Base-by-base conservation (phyloP, 2,888 invertebrate species). In the Calameuta idolon region DNA sequence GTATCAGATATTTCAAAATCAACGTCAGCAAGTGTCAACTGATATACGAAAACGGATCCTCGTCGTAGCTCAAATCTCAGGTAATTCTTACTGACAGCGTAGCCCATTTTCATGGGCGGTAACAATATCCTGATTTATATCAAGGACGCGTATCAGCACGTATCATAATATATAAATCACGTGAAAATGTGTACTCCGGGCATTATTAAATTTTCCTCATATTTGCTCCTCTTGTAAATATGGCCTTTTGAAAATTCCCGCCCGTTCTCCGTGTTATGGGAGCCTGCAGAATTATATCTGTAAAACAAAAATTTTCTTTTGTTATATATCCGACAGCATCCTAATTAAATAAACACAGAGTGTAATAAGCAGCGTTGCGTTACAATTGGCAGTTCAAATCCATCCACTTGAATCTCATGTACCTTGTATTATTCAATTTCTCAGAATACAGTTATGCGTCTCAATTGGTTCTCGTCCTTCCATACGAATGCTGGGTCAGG, bases 61-160 rank as follows among this genome's bases (percentile, higher is more conserved):
- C 9, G 55, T 23, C 23, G 15, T 55, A 9, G 23, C 55, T 55
- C 55, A 55, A 55, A 9, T 15, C 55, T 55, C 55, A 23, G 55
- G 55, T 55, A 55, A 55, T 55, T 55, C 55, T 55, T 55, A 23
- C 55, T 15, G 55, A 55, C 55, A 55, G 15, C 55, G 1, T 55
- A 23, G 9, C 55, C 55, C 9, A 55, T 55, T 55, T 9, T 55
- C 55, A 55, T 55, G 55, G 55, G 0, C 78, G 79, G 83, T 83
- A 83, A 84, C 83, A 81, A 82, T 81, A 86, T 84, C 85, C 85
- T 86, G 86, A 86, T 86, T 86, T 85, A 86, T 85, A 84, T 81
- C 71, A 79, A 75, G 76, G 75, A 79, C 83, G 79, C 79, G 76
- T 76, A 76, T 80, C 77, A 81, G 77, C 76, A 76, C 81, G 78